phyloP scores from a whole-genome alignment of 1,140 invertebrate species.

The Lasaia peninsularis region DNA sequence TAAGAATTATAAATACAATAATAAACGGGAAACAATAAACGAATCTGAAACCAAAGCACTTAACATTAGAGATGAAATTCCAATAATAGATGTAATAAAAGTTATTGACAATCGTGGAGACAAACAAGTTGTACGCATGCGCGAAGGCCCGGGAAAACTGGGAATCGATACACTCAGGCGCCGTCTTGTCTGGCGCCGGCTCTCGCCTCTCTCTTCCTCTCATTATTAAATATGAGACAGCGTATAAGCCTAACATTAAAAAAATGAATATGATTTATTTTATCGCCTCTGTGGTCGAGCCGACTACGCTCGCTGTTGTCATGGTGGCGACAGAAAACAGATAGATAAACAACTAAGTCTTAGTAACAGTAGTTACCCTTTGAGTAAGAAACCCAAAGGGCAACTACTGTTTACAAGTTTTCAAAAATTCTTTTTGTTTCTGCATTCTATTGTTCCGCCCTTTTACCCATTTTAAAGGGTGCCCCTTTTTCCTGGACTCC shows the following conservation, averaged over 20 bases:
- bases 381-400: too few species aligned
- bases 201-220: conserved; percentile 22
- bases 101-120: conserved; percentile 9
- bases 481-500: too few species aligned
- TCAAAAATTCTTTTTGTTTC: too few species aligned
- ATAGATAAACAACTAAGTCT: too few species aligned
- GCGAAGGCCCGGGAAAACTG: conserved; percentile 25
- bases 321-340: too few species aligned
- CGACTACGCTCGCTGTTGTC: too few species aligned
- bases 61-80: conserved; percentile 1
- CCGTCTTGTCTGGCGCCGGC: conserved; percentile 53
- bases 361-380: too few species aligned
- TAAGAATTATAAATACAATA: background rate
- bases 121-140: conserved; percentile 57
- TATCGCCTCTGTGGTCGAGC: too few species aligned
- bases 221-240: conserved; percentile 3
- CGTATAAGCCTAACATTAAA: background rate
- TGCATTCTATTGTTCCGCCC: too few species aligned
- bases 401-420: too few species aligned
- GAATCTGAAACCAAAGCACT: conserved; percentile 7
- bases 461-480: too few species aligned
- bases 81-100: conserved; percentile 2
- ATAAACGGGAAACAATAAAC: background rate
- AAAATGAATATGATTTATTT: background rate
- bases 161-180: conserved; percentile 62